Conservation (phyloP, 1,140 invertebrate genomes). For the Drosophila pectinifera region DNA sequence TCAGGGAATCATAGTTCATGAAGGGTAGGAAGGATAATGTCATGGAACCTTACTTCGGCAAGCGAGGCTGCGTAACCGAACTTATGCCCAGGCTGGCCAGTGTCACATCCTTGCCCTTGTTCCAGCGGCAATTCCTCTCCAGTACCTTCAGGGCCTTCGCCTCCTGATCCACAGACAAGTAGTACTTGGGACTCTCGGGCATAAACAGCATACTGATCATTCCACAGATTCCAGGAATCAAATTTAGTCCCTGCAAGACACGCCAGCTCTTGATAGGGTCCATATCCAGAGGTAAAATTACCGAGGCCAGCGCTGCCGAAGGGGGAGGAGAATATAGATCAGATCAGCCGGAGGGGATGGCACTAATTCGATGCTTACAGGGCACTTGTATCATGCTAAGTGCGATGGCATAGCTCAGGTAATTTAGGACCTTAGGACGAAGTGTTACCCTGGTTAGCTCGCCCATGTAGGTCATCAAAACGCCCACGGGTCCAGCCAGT, state of each 20-base stretch:
- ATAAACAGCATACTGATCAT: background rate
- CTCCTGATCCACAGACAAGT: constrained; percentile 27
- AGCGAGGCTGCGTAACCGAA: constrained; percentile 17
- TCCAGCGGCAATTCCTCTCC: constrained; percentile 40
- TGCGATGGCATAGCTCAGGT: constrained; percentile 29
- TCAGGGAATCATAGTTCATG: background rate
- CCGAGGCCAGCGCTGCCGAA: constrained; percentile 16
- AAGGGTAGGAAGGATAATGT: too few relatives aligned
- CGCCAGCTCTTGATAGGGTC: constrained; percentile 30
- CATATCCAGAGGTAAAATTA: constrained; percentile 3
- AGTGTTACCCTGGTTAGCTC: constrained; percentile 48
- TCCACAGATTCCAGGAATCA: constrained; percentile 31
- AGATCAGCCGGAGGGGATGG: background rate
- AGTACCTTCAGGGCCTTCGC: constrained; percentile 29
- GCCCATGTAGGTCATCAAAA: constrained; percentile 37
- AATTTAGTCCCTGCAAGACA: background rate
- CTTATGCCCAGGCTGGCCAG: constrained; percentile 42
- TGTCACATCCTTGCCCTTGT: constrained; percentile 48
- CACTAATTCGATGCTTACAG: constrained; percentile 18
- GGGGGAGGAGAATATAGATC: background rate
- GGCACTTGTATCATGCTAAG: constrained; percentile 45
- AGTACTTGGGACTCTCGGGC: constrained; percentile 63
- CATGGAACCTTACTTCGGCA: background rate
- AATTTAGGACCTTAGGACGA: constrained; percentile 42
- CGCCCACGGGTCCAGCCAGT: constrained; percentile 15